Evolutionary conservation across 1,140 invertebrate genomes (phyloP).

Genomic region (Eupeodes corollae): DNA sequence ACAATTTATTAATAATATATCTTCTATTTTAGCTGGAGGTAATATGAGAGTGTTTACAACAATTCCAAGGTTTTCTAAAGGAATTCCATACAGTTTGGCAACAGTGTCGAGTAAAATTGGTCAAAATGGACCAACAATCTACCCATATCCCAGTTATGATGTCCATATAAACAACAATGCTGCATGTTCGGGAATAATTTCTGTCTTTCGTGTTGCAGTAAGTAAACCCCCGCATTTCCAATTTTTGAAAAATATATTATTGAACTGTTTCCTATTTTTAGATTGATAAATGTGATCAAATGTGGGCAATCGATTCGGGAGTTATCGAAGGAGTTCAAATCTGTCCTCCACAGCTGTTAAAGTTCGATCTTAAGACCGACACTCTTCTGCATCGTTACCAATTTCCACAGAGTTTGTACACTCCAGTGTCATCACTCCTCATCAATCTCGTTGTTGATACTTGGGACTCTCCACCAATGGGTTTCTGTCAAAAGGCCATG

Average conservation of each 20-base stretch:
- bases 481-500: constrained; percentile 48
- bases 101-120: constrained; percentile 8
- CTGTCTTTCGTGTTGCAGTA: constrained; percentile 19
- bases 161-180: constrained; percentile 21
- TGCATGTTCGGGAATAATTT: constrained; percentile 19
- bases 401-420: constrained; percentile 40
- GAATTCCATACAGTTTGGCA: constrained; percentile 19
- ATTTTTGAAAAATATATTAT: neutral
- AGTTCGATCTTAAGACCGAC: constrained; percentile 46
- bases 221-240: neutral
- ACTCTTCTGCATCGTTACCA: constrained; percentile 41
- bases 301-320: constrained; percentile 57
- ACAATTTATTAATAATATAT: neutral
- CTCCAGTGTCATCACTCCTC: constrained; percentile 38
- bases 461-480: constrained; percentile 14
- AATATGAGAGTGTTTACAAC: constrained; percentile 13
- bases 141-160: constrained; percentile 18
- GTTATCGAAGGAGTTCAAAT: constrained; percentile 38
- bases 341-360: constrained; percentile 49
- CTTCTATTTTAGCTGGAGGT: neutral
- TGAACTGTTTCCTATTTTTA: constrained; percentile 16
- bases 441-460: constrained; percentile 31
- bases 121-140: constrained; percentile 13
- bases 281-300: constrained; percentile 48
- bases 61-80: constrained; percentile 17